phyloP scores from a whole-genome alignment of 2,888 invertebrate species.

The Lordiphosa fenestrarum region DNA sequence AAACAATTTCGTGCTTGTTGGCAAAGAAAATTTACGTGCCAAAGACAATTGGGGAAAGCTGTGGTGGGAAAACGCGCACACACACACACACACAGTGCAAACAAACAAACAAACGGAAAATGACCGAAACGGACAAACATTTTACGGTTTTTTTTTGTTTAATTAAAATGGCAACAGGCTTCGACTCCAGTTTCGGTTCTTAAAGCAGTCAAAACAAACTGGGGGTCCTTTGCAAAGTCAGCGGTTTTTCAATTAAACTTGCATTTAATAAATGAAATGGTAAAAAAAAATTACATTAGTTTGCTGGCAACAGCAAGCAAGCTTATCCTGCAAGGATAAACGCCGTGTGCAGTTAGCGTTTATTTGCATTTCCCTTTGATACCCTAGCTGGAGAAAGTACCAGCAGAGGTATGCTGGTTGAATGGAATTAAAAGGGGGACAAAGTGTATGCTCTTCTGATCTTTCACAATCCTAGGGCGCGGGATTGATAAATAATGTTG shows the following conservation, averaged over 20 bases:
- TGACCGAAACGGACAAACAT: conserved; percentile 62
- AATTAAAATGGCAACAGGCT: conserved; percentile 66
- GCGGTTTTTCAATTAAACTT: conserved; percentile 69
- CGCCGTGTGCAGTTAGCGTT: conserved; percentile 29
- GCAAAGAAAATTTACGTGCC: conserved; percentile 71
- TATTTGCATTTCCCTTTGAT: conserved; percentile 21
- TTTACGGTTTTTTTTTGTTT: conserved; percentile 73
- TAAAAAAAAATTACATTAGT: conserved; percentile 26
- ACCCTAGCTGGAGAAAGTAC: not conserved
- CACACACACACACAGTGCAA: not conserved
- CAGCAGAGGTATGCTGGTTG: not conserved
- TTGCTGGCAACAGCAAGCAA: conserved; percentile 8
- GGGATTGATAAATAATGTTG: too few relatives aligned
- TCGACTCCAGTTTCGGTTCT: conserved; percentile 14
- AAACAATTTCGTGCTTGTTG: conserved; percentile 73
- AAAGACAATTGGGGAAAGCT: conserved; percentile 55
- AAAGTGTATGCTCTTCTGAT: too few relatives aligned
- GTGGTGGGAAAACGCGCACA: not conserved
- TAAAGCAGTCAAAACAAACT: conserved; percentile 2
- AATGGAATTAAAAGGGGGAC: too few relatives aligned
- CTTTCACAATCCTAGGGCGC: too few relatives aligned
- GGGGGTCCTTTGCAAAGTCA: conserved; percentile 19
- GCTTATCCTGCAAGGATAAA: conserved; percentile 7
- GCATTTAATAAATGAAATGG: conserved; percentile 45
- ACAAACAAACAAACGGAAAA: conserved; percentile 25